Evolutionary conservation across 2,888 invertebrate species (phyloP).

Genomic region (Tipula vernalis): DNA sequence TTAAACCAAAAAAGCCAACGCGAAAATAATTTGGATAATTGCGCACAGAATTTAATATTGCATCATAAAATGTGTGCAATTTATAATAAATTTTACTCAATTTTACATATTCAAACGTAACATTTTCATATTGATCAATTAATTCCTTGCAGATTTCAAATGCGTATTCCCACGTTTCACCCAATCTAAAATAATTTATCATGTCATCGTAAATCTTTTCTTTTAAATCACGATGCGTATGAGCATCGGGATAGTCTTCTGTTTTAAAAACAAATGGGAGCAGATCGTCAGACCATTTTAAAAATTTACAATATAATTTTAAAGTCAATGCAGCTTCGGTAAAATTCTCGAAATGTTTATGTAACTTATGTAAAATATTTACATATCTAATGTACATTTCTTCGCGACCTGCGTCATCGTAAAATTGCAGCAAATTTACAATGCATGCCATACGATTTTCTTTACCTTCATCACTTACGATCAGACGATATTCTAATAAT

Average conservation of each 20-base stretch:
- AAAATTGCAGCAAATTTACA: conserved; percentile 80
- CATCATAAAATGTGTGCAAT: conserved; percentile 68
- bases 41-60: conserved; percentile 56
- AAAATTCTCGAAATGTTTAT: conserved; percentile 78
- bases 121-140: conserved; percentile 72
- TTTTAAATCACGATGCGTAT: conserved; percentile 79
- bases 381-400: conserved; percentile 93
- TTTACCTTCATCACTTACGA: conserved; percentile 67
- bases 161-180: conserved; percentile 91
- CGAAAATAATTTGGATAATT: conserved; percentile 81
- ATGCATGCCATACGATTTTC: conserved; percentile 83
- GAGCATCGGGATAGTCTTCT: conserved; percentile 50
- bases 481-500: conserved; percentile 70
- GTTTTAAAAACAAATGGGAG: conserved; percentile 57
- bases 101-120: conserved; percentile 70
- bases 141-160: conserved; percentile 81
- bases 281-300: conserved; percentile 73
- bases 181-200: conserved; percentile 65
- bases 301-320: conserved; percentile 62
- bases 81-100: conserved; percentile 58
- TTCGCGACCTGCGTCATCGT: conserved; percentile 79
- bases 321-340: conserved; percentile 94
- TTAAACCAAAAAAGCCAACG: conserved; percentile 83
- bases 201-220: conserved; percentile 68
- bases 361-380: conserved; percentile 85